phyloP scores from a whole-genome alignment of 1,140 invertebrate species.

The Nephila pilipes region DNA sequence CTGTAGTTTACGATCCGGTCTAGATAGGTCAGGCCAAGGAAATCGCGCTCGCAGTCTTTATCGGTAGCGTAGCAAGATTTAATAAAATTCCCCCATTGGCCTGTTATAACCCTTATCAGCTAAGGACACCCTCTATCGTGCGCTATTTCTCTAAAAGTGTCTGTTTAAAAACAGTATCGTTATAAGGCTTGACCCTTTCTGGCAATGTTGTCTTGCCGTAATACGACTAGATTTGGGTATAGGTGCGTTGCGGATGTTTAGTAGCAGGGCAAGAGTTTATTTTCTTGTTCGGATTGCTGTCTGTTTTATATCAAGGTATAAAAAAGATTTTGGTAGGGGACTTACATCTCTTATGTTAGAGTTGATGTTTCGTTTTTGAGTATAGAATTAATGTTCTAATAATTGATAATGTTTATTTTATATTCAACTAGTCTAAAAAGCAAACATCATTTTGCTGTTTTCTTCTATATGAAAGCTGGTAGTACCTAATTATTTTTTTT shows the following conservation, averaged over 20 bases:
- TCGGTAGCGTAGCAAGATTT: conserved; percentile 35
- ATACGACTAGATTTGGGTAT: neutral
- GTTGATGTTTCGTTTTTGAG: too few species aligned
- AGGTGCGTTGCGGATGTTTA: neutral
- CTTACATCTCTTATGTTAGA: too few species aligned
- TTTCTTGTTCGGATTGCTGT: neutral
- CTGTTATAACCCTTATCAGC: conserved; percentile 53
- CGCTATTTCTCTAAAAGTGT: conserved; percentile 34
- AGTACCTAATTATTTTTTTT: too few species aligned
- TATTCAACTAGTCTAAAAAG: too few species aligned
- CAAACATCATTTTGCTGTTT: too few species aligned
- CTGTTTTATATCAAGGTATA: neutral
- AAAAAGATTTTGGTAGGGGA: too few species aligned
- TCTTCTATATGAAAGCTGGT: too few species aligned
- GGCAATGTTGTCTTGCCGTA: neutral
- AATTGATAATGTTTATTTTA: too few species aligned
- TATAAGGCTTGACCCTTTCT: conserved; percentile 19
- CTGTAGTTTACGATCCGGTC: conserved; percentile 8
- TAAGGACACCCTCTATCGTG: conserved; percentile 19
- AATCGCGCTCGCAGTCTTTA: conserved; percentile 17
- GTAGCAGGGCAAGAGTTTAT: neutral
- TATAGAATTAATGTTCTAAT: too few species aligned
- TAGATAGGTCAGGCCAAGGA: neutral
- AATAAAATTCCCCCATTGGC: conserved; percentile 46
- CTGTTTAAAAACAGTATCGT: conserved; percentile 41